Evolutionary conservation across 2,797 vertebrate species (phyloP).

Genomic region (Peromyscus nudipes): DNA sequence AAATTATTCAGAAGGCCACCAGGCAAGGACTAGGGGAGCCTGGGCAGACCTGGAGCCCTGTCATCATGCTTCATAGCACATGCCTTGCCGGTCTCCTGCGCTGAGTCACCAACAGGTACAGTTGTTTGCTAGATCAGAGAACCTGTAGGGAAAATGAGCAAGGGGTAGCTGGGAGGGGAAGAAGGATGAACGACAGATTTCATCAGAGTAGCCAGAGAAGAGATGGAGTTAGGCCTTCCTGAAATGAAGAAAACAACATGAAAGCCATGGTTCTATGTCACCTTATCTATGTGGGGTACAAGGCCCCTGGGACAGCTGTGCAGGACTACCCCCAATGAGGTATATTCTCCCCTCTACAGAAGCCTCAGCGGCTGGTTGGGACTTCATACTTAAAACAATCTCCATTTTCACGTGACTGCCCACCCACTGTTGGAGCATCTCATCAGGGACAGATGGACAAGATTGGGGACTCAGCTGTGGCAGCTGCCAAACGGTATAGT

Average conservation of each 20-base stretch:
- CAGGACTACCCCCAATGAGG: too few species aligned
- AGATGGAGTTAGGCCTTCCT: neutral
- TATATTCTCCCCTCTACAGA: neutral
- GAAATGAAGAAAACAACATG: neutral
- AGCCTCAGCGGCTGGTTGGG: neutral
- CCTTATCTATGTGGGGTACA: neutral
- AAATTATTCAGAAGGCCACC: neutral
- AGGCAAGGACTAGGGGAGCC: neutral
- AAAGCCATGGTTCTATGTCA: neutral
- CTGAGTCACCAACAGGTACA: neutral
- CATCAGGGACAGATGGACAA: neutral
- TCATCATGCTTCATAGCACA: neutral
- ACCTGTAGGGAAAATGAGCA: neutral
- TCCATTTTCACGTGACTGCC: neutral
- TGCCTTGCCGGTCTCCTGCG: neutral
- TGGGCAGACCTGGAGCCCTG: neutral
- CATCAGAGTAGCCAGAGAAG: neutral
- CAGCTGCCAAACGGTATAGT: constrained; percentile 36
- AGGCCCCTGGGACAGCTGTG: neutral
- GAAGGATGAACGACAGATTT: neutral
- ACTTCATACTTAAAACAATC: neutral
- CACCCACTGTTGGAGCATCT: neutral
- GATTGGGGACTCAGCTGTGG: neutral
- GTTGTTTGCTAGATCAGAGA: neutral
- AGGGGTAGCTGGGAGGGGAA: neutral